Conservation (phyloP, 2,888 invertebrate species). For the Rotaria macrura region DNA sequence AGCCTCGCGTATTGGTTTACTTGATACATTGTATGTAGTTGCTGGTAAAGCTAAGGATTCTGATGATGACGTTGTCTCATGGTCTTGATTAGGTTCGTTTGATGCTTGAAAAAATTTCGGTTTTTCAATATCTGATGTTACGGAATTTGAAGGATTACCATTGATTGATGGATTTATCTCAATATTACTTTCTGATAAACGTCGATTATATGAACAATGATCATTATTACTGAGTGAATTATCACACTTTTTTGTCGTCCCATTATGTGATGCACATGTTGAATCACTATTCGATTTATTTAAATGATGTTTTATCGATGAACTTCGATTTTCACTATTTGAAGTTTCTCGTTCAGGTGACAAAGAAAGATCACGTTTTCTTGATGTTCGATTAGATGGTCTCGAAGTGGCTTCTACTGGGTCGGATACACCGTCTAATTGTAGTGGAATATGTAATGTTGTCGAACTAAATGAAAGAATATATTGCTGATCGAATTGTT, state of each 20-base stretch:
- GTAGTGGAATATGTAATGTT: not conserved
- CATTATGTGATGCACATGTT: not conserved
- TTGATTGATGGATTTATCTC: not conserved
- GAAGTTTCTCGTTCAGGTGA: not conserved
- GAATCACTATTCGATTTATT: not conserved
- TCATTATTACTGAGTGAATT: not conserved
- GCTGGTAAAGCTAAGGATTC: not conserved
- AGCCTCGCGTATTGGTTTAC: not conserved
- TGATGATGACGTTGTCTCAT: not conserved
- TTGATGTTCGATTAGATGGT: not conserved
- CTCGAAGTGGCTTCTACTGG: not conserved
- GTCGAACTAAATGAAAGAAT: not conserved
- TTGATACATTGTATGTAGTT: not conserved
- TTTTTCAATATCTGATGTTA: not conserved
- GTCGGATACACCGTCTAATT: not conserved
- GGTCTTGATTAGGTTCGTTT: not conserved
- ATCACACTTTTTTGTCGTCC: not conserved
- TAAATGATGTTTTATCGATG: not conserved
- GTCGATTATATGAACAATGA: not conserved
- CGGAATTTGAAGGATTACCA: not conserved
- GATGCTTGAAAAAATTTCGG: not conserved
- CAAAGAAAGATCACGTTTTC: not conserved
- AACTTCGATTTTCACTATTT: not conserved
- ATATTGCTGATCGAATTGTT: no score
- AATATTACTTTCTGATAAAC: not conserved